phyloP scores from a whole-genome alignment of 1,140 invertebrate species.

The Hydropsyche tenuis region DNA sequence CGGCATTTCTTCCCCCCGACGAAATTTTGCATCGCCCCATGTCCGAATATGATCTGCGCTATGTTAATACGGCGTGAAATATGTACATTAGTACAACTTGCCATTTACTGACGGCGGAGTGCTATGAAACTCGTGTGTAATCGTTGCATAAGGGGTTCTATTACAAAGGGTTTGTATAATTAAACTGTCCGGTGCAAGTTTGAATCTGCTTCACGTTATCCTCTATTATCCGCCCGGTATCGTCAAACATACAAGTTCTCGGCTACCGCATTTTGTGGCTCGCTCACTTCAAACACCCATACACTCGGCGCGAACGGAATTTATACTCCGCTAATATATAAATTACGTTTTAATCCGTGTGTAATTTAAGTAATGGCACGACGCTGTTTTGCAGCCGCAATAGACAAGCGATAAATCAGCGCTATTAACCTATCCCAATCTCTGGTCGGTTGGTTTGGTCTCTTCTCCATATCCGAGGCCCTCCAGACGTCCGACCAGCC shows the following conservation, averaged over 20 bases:
- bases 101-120: conserved; percentile 3
- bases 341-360: no score
- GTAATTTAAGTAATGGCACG: no score
- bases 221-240: conserved; percentile 1
- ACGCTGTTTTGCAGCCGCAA: no score
- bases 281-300: background rate
- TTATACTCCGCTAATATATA: background rate
- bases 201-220: background rate
- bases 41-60: no score
- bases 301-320: background rate
- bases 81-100: no score
- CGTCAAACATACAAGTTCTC: background rate
- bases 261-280: background rate
- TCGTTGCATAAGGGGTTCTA: conserved; percentile 6
- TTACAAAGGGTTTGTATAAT: conserved; percentile 29
- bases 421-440: conserved; percentile 46
- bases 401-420: conserved; percentile 31
- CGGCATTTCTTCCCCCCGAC: no score
- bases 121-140: conserved; percentile 19
- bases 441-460: background rate
- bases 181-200: conserved; percentile 37
- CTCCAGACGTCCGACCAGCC: background rate
- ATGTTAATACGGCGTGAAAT: no score
- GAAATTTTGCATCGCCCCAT: no score
- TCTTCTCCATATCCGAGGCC: background rate